These are phyloP conservation scores for Callopanchax toddi DNA, from an alignment of 2,113 vertebrate genomes.

Conservation along the genomic window DNA sequence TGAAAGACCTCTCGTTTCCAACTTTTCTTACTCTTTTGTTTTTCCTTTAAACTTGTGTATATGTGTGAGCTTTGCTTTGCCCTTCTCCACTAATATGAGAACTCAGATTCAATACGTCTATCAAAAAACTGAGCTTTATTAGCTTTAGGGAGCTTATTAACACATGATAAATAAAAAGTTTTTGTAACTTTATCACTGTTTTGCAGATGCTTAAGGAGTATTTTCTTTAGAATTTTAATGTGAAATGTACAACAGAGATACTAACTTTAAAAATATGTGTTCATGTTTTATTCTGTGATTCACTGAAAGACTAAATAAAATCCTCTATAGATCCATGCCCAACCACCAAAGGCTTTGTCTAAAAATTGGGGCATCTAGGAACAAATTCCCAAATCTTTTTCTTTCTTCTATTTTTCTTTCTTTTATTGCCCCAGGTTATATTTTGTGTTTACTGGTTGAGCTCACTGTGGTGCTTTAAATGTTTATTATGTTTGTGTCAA, in stretches of 20 bases:
- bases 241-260: too few species aligned
- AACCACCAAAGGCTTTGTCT: background rate
- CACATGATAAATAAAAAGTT: slow-evolving; percentile 70
- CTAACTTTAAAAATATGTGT: too few species aligned
- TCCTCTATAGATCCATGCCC: background rate
- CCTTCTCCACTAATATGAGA: slow-evolving; percentile 56
- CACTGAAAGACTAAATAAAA: too few species aligned
- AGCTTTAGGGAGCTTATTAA: slow-evolving; percentile 66
- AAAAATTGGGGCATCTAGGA: background rate
- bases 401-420: too few species aligned
- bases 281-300: too few species aligned
- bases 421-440: background rate
- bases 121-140: slow-evolving; percentile 59
- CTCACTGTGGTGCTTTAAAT: background rate
- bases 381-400: background rate
- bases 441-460: background rate
- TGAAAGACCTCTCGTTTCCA: slow-evolving; percentile 53
- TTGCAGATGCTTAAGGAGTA: too few species aligned
- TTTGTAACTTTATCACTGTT: too few species aligned
- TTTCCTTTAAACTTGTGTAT: slow-evolving; percentile 54
- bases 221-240: too few species aligned
- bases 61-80: slow-evolving; percentile 73
- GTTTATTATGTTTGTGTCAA: background rate
- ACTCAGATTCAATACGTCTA: too few species aligned
- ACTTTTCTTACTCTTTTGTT: slow-evolving; percentile 30